Base-by-base conservation (phyloP, 2,888 invertebrate genomes). In the Pemphredon lugubris region DNA sequence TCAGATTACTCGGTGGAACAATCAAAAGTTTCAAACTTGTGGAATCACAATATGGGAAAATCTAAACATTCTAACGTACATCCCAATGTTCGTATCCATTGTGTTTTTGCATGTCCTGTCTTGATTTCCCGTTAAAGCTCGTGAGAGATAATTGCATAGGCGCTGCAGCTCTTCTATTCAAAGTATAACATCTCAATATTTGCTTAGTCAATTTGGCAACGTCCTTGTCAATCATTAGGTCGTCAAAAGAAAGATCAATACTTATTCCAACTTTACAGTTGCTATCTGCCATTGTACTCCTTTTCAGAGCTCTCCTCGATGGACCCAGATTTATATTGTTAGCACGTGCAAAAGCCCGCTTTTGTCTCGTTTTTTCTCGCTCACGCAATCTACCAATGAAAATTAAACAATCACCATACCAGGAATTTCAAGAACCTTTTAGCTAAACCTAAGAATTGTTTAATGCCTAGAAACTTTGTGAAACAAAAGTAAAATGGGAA, bases 81-180 rank as follows among this genome's bases (percentile, higher is more conserved):
- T 98, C 96, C 98, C 98, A 98, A 88, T 96, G 94, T 90, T 94
- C 93, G 90, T 95, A 97, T 30, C 98, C 97, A 87, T 95, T 94
- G 83, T 97, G 95, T 82, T 94, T 93, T 39, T 94, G 92, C 90
- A 98, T 94, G 80, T 94, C 94, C 72, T 91, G 91, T 87, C 94
- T 94, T 2, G 94, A 93, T 84, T 93, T 93, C 1, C 96, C 96
- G 74, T 91, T 90, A 59, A 98, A 94, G 89, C 95, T 96, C 1
- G 96, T 95, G 37, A 98, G 92, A 86, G 96, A 94, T 76, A 97
- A 93, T 86, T 96, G 95, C 83, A 97, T 90, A 0, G 98, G 98
- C 65, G 94, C 92, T 13, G 90, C 86, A 1, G 96, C 94, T 84
- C 98, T 91, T 82, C 98, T 92, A 88, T 99, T 98, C 63, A 96